Base-by-base conservation (phyloP, 2,113 vertebrate species). In the Nicator chloris region DNA sequence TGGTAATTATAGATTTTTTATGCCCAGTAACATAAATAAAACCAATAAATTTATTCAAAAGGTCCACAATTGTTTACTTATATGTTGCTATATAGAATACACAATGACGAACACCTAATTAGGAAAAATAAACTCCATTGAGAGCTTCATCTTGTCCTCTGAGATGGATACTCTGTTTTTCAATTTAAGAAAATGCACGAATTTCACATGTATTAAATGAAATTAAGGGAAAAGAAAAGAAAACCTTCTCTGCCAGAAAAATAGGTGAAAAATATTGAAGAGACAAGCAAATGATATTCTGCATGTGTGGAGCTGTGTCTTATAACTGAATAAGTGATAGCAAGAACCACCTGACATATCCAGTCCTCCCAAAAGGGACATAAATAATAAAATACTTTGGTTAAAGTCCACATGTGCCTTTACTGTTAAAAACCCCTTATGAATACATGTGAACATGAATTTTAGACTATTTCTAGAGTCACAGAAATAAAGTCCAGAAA, bases 1-100 rank as follows among this genome's bases (percentile, higher is more conserved):
- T 98, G 97, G 97, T 98, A 98, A 98, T 98, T 98, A 98, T 98
- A 97, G 97, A 97, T 92, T 97, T 98, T 98, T 98, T 97, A 98
- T 96, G 94, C 95, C 95, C 93, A 95, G 96, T 96, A 98, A 98
- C 97, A 98, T 98, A 98, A 98, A 98, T 98, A 98, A 98, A 98
- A 96, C 96, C 95, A 97, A 97, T 98, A 97, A 96, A 98, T 98
- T 97, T 97, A 98, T 98, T 97, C 98, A 96, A 97, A 96, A 98
- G 98, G 97, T 97, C 97, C 93, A 66, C 40, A 54, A 97, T 95
- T 98, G 97, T 98, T 98, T 98, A 97, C 96, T 97, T 98, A 95
- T 90, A 97, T 0, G 1, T 95, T 97, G 94, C 92, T 97, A 94
- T 70, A 82, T 77, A 88, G 96, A 96, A 97, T 92, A 96, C 88